Percentiles rank a stretch among this genome's conserved stretches.
Evolutionary conservation across 1,140 invertebrate genomes (phyloP).

Genomic region (Drosophila parvula): DNA sequence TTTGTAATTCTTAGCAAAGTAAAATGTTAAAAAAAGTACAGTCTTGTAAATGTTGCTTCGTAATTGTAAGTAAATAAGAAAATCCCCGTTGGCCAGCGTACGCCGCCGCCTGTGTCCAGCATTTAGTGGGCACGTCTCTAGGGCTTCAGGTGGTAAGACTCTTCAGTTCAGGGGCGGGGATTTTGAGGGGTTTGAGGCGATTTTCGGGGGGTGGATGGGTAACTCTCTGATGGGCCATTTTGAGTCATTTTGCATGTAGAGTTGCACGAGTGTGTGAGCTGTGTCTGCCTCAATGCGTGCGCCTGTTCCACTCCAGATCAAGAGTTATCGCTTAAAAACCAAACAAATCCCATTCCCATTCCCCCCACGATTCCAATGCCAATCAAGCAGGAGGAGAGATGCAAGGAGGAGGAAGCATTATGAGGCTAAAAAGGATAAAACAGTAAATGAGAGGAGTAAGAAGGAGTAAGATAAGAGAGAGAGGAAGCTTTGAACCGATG

Average conservation of each 20-base stretch:
- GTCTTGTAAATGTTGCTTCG: not conserved
- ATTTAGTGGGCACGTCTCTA: constrained; percentile 46
- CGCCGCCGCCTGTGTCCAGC: constrained; percentile 9
- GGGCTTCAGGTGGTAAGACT: constrained; percentile 43
- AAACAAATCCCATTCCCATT: constrained; percentile 11
- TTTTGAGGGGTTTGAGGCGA: not conserved
- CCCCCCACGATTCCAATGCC: not conserved
- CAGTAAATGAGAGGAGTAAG: constrained; percentile 13
- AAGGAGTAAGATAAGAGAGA: constrained; percentile 15
- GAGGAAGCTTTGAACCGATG: constrained; percentile 43
- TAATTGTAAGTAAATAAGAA: not conserved
- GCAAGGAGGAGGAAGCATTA: not conserved
- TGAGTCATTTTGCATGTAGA: constrained; percentile 42
- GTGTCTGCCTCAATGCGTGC: constrained; percentile 4
- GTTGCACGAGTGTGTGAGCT: constrained; percentile 28
- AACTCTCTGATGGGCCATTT: constrained; percentile 42
- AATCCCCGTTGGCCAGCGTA: not conserved
- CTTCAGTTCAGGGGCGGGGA: constrained; percentile 16
- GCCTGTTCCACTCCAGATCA: constrained; percentile 26
- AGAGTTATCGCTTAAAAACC: constrained; percentile 29
- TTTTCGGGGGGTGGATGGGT: not conserved
- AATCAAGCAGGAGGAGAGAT: constrained; percentile 10
- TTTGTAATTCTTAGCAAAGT: no score
- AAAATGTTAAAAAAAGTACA: no score
- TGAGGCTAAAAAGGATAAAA: not conserved